Base-by-base conservation (phyloP, 2,113 vertebrate species). In the Lonchura striata region DNA sequence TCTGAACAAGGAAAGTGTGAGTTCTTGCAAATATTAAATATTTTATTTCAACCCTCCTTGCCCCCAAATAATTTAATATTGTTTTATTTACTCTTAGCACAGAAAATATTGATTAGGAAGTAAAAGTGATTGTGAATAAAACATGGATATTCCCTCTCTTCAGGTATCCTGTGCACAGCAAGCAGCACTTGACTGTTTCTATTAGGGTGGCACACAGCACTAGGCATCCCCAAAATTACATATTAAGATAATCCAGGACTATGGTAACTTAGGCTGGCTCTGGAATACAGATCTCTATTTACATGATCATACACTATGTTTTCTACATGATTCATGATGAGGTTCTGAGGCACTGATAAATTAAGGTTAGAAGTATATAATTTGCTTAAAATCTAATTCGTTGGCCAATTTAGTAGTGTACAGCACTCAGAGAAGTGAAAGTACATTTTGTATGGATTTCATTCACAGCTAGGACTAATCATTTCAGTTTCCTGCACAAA, bases 41-140 rank as follows among this genome's bases (percentile, higher is more conserved):
- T 4, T 56, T 77, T 82, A 91, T 49, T 76, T 27, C 59, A 74
- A 76, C 72, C 56, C 3, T 2, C 8, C 6, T 6, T 4, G 0
- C 3, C 9, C 10, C 7, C 11, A 41, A 25, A 77, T 64, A 4
- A 52, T 78, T 93, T 83, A 60, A 27, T 71, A 63, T 8, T 57
- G 7, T 71, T 84, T 82, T 59, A 78, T 92, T 88, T 94, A 74
- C 53, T 71, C 35, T 78, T 49, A 78, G 28, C 33, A 71, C 9
- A 87, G 80, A 33, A 95, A 95, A 49, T 41, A 47, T 35, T 94
- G 49, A 68, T 80, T 57, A 47, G 41, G 82, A 96, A 93, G 44
- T 44, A 82, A 77, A 94, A 60, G 17, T 6, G 4, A 88, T 37
- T 28, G 21, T 33, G 25, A 81, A 64, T 33, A 91, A 92, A 88